phyloP scores from a whole-genome alignment of 2,113 vertebrate genomes.

The Catharus minimus region DNA sequence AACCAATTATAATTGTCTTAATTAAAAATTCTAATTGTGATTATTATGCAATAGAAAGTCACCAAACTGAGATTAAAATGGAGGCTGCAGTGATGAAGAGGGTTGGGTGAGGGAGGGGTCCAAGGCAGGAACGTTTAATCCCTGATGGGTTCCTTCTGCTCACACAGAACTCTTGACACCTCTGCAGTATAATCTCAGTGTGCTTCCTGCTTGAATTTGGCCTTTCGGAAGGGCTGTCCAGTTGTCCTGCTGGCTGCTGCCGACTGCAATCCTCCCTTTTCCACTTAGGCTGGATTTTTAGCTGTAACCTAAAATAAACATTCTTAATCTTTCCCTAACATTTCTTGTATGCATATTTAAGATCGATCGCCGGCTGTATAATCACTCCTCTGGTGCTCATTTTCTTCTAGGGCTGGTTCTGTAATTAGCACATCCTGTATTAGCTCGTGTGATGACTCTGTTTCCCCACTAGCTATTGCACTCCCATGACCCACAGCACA shows the following conservation, averaged over 20 bases:
- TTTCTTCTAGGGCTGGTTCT: not conserved
- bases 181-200: not conserved
- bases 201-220: not conserved
- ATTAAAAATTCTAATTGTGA: not conserved
- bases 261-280: accelerated
- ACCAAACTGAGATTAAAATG: not conserved
- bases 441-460: accelerated
- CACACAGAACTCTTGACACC: not conserved
- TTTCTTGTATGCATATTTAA: not conserved
- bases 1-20: not conserved
- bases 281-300: not conserved
- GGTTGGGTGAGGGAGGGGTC: not conserved
- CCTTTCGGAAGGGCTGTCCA: not conserved
- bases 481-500: not conserved
- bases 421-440: not conserved
- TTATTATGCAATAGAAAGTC: not conserved
- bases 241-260: not conserved
- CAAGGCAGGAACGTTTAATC: not conserved
- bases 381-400: not conserved
- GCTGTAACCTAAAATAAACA: not conserved
- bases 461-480: accelerated
- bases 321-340: not conserved
- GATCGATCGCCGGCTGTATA: not conserved
- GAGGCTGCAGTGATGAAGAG: not conserved
- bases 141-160: not conserved